Evolutionary conservation across 2,797 vertebrate species (phyloP).

Genomic region (Fratercula arctica): DNA sequence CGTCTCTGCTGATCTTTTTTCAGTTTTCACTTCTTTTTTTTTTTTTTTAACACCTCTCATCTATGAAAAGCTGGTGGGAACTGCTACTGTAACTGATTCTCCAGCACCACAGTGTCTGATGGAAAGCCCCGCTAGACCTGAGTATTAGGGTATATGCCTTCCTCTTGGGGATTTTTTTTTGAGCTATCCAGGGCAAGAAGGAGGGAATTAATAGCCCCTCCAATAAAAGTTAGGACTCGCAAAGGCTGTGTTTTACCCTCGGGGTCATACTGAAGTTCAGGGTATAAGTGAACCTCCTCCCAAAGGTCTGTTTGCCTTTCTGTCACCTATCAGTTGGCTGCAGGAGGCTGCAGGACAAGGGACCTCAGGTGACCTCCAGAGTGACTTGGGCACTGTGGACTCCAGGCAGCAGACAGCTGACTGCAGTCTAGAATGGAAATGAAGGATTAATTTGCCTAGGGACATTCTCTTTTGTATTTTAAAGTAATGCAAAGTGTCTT

Average conservation of each 20-base stretch:
- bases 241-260: not conserved
- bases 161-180: not conserved
- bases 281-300: not conserved
- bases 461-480: conserved; percentile 64
- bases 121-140: not conserved
- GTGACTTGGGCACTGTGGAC: conserved; percentile 14
- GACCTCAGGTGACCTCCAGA: conserved; percentile 52
- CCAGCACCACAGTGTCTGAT: not conserved
- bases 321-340: not conserved
- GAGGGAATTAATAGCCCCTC: not conserved
- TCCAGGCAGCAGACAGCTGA: conserved; percentile 59
- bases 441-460: conserved; percentile 47
- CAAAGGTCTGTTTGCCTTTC: conserved; percentile 38
- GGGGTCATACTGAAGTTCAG: not conserved
- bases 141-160: not conserved
- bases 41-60: not conserved
- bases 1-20: not conserved
- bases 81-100: not conserved
- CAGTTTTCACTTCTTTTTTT: not conserved
- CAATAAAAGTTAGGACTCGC: not conserved
- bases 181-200: not conserved
- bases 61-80: not conserved
- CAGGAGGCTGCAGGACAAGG: not conserved
- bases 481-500: conserved; percentile 65
- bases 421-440: conserved; percentile 63